Base-by-base conservation (phyloP, 2,797 vertebrate species). In the Rachycentron canadum region DNA sequence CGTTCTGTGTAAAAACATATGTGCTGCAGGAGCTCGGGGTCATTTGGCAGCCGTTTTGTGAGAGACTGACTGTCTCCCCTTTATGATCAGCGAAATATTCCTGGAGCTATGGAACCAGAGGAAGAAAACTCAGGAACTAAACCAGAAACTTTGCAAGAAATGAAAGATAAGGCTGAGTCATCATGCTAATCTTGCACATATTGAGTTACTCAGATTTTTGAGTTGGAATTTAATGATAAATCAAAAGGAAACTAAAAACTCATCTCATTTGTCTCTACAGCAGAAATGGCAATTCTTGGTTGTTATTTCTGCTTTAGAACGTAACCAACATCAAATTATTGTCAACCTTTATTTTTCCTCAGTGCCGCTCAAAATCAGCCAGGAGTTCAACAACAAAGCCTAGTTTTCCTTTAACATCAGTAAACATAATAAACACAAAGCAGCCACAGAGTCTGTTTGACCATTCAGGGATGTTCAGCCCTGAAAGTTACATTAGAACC, bases 31-130 rank as follows among this genome's bases (percentile, higher is more conserved):
- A 56, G 19, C 52, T 74, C 16, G 52, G 72, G 75, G 41, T 88
- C 69, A 34, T 84, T 82, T 68, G 55, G 62, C 77, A 88, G 76
- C 60, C 62, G 78, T 68, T 61, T 61, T 73, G 34, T 62, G 16
- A 61, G 47, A 19, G 32, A 47, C 38, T 65, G 47, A 38, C 57
- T 65, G 2, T 47, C 26, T 52, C 38, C 1, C 25, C 21, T 38
- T 4, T 34, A 1, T 4, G 3, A 58, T 5, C 7, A 57, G 53
- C 60, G 14, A 40, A 57, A 26, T 14, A 4, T 32, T 30, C 11
- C 0, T 56, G 12, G 0, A 64, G 52, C 17, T 6, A 4, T n/a
- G 2, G 34, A 76, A 56, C n/a, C 19, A 74, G 47, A 65, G 41
- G 40, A 73, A 50, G 25, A 36, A 26, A 79, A 74, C n/a, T 56